Percentiles rank a stretch among this genome's conserved stretches.
phyloP scores from a whole-genome alignment of 2,113 vertebrate species.

The Triplophysa dalaica region DNA sequence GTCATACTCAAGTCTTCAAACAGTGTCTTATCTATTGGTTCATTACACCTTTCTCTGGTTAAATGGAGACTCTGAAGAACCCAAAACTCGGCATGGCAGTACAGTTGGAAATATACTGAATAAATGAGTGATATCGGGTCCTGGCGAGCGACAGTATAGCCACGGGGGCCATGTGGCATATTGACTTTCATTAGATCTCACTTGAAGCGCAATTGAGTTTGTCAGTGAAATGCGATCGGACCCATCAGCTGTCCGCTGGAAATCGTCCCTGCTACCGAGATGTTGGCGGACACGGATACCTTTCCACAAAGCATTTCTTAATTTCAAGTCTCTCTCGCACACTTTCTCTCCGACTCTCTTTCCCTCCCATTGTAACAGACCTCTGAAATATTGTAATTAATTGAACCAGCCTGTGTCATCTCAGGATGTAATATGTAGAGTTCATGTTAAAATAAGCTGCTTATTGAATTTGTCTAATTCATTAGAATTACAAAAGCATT shows the following conservation, averaged over 20 bases:
- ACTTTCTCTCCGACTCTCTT: constrained; percentile 15
- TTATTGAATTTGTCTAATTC: neutral
- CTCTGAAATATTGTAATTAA: constrained; percentile 70
- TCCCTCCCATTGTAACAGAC: constrained; percentile 60
- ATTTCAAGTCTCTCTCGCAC: constrained; percentile 41
- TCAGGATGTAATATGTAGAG: constrained; percentile 28
- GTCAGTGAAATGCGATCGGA: constrained; percentile 85
- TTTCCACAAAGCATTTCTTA: constrained; percentile 70
- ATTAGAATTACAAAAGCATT: too few species aligned
- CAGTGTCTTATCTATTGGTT: neutral
- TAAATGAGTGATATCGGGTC: constrained; percentile 62
- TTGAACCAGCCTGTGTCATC: constrained; percentile 48
- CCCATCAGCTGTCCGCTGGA: constrained; percentile 86
- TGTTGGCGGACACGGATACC: constrained; percentile 73
- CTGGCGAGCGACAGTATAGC: constrained; percentile 39
- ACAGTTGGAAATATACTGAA: constrained; percentile 61
- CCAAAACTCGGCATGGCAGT: constrained; percentile 28
- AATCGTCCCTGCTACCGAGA: constrained; percentile 75
- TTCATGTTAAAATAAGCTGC: constrained; percentile 50
- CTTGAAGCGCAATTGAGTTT: constrained; percentile 85
- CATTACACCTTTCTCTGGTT: neutral
- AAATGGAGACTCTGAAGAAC: constrained; percentile 1
- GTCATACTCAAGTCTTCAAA: neutral
- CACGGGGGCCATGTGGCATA: constrained; percentile 64
- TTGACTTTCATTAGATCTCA: constrained; percentile 90